These are phyloP conservation scores for Orthosia cruda DNA, from an alignment of 2,888 invertebrate species.

Conservation along the genomic window DNA sequence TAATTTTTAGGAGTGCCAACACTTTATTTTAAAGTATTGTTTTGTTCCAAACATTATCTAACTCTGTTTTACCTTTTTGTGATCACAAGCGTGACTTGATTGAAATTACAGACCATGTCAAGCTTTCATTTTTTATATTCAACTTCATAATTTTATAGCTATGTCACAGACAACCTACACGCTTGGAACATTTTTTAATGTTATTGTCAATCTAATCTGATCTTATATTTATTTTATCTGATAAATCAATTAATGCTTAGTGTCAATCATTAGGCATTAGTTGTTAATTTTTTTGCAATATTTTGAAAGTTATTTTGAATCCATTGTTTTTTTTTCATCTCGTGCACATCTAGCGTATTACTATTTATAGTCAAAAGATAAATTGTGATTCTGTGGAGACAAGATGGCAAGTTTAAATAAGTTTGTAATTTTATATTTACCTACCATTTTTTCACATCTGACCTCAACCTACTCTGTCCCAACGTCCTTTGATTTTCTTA, in stretches of 20 bases:
- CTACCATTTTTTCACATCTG: constrained; percentile 26
- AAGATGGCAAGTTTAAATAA: not conserved
- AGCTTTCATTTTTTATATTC: constrained; percentile 25
- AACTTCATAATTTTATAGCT: not conserved
- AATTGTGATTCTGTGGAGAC: not conserved
- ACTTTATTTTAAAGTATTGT: not conserved
- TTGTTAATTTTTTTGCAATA: not conserved
- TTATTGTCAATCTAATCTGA: constrained; percentile 51
- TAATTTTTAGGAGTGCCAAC: not conserved
- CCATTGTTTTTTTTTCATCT: not conserved
- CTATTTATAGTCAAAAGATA: too few relatives aligned
- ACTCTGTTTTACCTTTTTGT: not conserved
- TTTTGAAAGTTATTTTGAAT: not conserved
- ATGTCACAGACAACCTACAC: constrained; percentile 47
- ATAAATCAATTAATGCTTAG: constrained; percentile 52
- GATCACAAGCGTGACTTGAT: constrained; percentile 24
- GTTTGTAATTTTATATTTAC: not conserved
- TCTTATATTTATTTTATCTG: constrained; percentile 49
- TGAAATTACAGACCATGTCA: constrained; percentile 4
- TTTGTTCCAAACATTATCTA: not conserved
- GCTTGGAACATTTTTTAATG: constrained; percentile 13
- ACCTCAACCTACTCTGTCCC: constrained; percentile 57
- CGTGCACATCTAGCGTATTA: too few relatives aligned
- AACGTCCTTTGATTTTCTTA: constrained; percentile 55
- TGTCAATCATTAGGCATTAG: constrained; percentile 45